Percentiles rank a stretch among this genome's conserved stretches.
Conservation (phyloP, 2,113 vertebrate genomes). For the Oreochromis tanganicae region DNA sequence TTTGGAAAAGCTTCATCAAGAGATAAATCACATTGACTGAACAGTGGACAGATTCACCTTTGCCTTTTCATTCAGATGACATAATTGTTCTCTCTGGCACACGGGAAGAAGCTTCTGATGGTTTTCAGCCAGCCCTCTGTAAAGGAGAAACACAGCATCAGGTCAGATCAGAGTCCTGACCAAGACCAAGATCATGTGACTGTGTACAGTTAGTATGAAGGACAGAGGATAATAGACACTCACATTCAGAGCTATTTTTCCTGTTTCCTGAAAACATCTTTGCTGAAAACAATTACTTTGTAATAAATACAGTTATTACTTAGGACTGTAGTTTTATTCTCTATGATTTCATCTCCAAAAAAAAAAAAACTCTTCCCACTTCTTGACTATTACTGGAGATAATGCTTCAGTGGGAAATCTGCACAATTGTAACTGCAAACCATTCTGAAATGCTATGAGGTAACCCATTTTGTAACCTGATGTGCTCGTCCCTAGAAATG, state of each 20-base stretch:
- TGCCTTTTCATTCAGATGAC: background rate
- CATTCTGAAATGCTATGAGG: background rate
- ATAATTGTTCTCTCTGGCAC: rapidly evolving
- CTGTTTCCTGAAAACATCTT: rapidly evolving
- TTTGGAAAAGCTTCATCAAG: background rate
- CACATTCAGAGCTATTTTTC: background rate
- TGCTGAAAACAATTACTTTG: background rate
- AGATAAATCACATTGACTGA: background rate
- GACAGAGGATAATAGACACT: background rate
- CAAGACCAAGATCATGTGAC: background rate
- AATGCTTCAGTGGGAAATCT: background rate
- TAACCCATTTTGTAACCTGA: background rate
- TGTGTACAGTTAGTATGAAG: rapidly evolving
- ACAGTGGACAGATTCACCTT: background rate
- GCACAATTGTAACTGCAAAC: rapidly evolving
- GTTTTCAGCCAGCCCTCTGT: background rate
- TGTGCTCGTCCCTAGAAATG: background rate
- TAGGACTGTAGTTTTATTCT: background rate
- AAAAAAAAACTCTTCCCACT: rapidly evolving
- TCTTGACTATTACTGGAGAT: rapidly evolving
- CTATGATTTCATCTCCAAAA: background rate
- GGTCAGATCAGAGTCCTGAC: background rate
- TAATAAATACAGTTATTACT: background rate
- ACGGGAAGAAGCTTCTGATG: background rate
- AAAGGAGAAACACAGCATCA: background rate